Evolutionary conservation across 2,113 vertebrate genomes (phyloP), one percentile per base, ranked within the genome.

Genomic region (Archocentrus centrarchus): DNA sequence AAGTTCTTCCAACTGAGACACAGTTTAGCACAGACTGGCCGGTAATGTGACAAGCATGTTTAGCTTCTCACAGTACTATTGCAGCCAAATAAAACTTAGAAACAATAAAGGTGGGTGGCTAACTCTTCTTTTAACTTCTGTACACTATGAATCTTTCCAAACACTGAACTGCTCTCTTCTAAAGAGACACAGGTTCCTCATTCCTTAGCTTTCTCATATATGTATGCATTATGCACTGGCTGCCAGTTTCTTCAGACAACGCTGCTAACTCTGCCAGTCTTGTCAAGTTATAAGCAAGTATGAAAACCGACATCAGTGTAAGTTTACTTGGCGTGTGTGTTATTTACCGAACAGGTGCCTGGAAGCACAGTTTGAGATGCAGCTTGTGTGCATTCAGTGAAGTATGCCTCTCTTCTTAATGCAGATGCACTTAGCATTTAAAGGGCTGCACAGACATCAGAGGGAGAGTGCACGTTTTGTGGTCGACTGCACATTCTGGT

Each of bases 71-170:
- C 77, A 37, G 57, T 41, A 27, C 58, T 50, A 22, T 41, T 79
- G 78, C 55, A 84, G 86, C 84, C 89, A 87, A 89, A 89, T 70
- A 41, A 86, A 83, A 87, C 58, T 75, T 70, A 86, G 79, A 81
- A 86, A 89, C 85, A 91, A 88, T 88, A 88, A 88, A 68, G 82
- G 86, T 92, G 84, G 89, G 81, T 80, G 84, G 89, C 7, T 41
- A 35, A 64, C 75, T 76, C 59, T 76, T 68, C 75, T 79, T 84
- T 78, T 79, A 84, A 75, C 41, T 60, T 47, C 53, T 79, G 63
- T 20, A 44, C 18, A 66, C 32, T 24, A 1, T 64, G 32, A 55
- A 60, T 86, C 59, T 84, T 64, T 86, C 39, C 35, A 50, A 82
- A 37, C 11, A 14, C 47, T 39, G 24, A 82, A 75, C 66, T 76